phyloP scores from a whole-genome alignment of 2,797 vertebrate species.

The Syndactyla subalaris region DNA sequence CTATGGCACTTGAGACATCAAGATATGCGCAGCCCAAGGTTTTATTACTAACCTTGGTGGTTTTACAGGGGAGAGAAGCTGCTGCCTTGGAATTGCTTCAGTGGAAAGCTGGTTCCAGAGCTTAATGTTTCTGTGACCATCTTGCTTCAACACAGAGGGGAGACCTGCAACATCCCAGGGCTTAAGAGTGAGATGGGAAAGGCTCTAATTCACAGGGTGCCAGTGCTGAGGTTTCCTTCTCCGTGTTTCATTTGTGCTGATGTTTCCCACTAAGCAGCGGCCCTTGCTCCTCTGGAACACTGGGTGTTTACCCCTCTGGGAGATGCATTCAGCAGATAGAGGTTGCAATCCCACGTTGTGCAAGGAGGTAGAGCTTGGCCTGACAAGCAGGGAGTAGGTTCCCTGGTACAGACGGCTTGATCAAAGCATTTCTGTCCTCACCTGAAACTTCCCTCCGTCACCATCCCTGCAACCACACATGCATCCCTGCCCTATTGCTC shows the following conservation, averaged over 20 bases:
- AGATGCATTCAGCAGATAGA: slow-evolving; percentile 5
- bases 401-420: not conserved
- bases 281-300: not conserved
- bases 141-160: not conserved
- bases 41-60: not conserved
- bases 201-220: not conserved
- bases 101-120: not conserved
- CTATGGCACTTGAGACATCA: not conserved
- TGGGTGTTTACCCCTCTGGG: not conserved
- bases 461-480: not conserved
- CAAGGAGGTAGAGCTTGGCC: not conserved
- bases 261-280: not conserved
- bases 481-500: not conserved
- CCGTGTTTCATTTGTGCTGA: not conserved
- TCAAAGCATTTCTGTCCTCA: slow-evolving; percentile 24
- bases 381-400: not conserved
- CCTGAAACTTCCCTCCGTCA: not conserved
- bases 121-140: not conserved
- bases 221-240: not conserved
- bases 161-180: not conserved
- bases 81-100: not conserved
- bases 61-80: not conserved
- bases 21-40: not conserved
- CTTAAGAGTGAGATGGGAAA: not conserved
- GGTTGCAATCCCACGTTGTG: not conserved